phyloP scores from a whole-genome alignment of 2,888 invertebrate species.

The Halocaridina rubra region DNA sequence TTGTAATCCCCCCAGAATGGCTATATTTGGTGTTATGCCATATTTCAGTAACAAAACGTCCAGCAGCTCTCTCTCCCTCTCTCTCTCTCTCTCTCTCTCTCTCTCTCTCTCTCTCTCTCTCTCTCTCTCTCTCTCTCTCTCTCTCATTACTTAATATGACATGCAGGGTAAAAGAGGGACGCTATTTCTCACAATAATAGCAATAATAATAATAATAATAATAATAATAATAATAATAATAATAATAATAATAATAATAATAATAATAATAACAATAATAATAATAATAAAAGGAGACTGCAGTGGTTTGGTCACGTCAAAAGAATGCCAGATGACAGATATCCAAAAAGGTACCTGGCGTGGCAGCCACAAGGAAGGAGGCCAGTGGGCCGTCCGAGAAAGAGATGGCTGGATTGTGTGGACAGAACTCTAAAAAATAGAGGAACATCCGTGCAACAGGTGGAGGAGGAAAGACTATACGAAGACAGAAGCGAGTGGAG shows the following conservation, averaged over 20 bases:
- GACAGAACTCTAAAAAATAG: too few species aligned
- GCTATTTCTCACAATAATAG: neutral
- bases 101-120: neutral
- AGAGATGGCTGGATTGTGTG: too few species aligned
- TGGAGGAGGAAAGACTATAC: too few species aligned
- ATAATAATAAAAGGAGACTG: neutral
- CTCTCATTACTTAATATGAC: neutral
- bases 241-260: neutral
- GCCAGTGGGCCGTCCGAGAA: too few species aligned
- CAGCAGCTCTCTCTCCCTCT: neutral
- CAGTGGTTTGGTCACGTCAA: neutral
- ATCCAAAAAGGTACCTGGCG: too few species aligned
- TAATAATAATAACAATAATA: neutral
- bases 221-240: neutral
- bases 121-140: neutral
- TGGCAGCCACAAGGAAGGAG: too few species aligned
- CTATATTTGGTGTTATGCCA: too few species aligned
- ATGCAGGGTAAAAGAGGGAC: too few species aligned
- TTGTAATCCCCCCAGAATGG: too few species aligned
- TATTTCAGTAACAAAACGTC: neutral
- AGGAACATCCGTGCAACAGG: too few species aligned
- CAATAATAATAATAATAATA: neutral
- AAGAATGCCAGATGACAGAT: too few species aligned
- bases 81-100: neutral
- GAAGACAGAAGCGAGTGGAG: too few species aligned